Percentiles rank a stretch among this genome's conserved stretches.
phyloP scores from a whole-genome alignment of 2,113 vertebrate genomes.

The Ciconia boyciana region DNA sequence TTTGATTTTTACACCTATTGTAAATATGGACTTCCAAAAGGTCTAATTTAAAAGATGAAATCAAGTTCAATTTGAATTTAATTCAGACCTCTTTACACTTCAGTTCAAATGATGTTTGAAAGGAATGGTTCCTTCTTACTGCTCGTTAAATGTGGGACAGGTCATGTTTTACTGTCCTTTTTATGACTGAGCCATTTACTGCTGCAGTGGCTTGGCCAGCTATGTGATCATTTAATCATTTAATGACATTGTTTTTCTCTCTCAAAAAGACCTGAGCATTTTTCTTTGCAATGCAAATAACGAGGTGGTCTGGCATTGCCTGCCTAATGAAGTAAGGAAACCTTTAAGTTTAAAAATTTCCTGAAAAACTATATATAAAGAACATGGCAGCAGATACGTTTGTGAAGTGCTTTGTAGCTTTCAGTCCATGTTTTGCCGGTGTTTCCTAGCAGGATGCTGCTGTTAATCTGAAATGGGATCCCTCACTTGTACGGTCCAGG shows the following conservation, averaged over 20 bases:
- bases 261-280: neutral
- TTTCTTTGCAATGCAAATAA: conserved; percentile 26
- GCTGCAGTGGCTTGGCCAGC: neutral
- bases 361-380: neutral
- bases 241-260: conserved; percentile 43
- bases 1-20: neutral
- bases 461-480: neutral
- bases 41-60: conserved; percentile 46
- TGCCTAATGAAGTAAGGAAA: conserved; percentile 11
- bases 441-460: neutral
- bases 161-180: conserved; percentile 54
- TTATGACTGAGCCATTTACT: conserved; percentile 47
- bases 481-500: neutral
- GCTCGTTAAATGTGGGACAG: conserved; percentile 41
- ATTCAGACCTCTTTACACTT: conserved; percentile 26
- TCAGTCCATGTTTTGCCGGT: accelerated
- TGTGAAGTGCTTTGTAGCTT: neutral
- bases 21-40: conserved; percentile 26
- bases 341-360: neutral
- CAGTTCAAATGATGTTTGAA: conserved; percentile 31
- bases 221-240: conserved; percentile 18
- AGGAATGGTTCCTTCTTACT: conserved; percentile 41
- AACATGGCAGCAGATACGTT: neutral
- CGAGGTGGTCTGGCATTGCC: neutral
- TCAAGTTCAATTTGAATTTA: conserved; percentile 44